Evolutionary conservation across 2,888 invertebrate species (phyloP).

Genomic region (Xylocampa areola): DNA sequence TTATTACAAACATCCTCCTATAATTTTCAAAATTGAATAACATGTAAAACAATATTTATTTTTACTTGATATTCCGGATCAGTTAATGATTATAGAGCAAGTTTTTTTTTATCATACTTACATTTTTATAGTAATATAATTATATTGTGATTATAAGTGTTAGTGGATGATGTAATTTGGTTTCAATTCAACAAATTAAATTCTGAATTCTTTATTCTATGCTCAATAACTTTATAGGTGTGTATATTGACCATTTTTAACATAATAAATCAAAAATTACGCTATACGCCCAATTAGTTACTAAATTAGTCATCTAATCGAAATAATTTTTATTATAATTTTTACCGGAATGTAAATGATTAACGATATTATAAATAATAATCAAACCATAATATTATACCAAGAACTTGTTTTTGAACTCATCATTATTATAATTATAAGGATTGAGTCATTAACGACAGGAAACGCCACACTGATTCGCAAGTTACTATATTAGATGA

Average conservation of each 20-base stretch:
- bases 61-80: constrained; percentile 2
- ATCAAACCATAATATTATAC: constrained; percentile 18
- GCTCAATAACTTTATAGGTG: too few species aligned
- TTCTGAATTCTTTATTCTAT: too few species aligned
- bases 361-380: constrained; percentile 21
- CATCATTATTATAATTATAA: constrained; percentile 47
- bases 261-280: constrained; percentile 10
- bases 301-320: constrained; percentile 24
- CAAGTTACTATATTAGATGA: constrained; percentile 12
- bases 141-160: not conserved
- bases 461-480: constrained; percentile 55
- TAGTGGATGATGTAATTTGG: constrained; percentile 2
- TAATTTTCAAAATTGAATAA: constrained; percentile 6
- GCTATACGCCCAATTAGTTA: constrained; percentile 9
- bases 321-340: constrained; percentile 19
- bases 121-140: not conserved
- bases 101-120: not conserved
- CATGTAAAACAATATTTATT: constrained; percentile 1
- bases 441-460: constrained; percentile 54
- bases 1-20: constrained; percentile 5
- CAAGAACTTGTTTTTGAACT: constrained; percentile 20
- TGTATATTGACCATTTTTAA: not conserved
- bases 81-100: not conserved
- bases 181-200: not conserved
- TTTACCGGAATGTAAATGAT: constrained; percentile 28